phyloP scores from a whole-genome alignment of 2,797 vertebrate species.

The Erethizon dorsatum region DNA sequence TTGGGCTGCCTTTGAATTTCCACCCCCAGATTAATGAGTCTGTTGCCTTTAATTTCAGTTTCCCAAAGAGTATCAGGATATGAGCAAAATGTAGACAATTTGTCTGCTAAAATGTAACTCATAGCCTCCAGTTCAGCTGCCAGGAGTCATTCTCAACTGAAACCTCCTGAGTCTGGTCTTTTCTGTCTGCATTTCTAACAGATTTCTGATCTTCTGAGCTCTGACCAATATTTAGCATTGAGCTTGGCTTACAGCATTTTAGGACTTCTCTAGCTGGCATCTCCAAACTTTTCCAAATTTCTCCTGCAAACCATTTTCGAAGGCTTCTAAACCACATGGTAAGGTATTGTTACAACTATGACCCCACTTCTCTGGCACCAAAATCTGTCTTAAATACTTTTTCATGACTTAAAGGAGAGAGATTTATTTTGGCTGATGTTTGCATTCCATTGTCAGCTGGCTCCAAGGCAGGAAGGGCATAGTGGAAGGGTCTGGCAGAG shows the following conservation, averaged over 20 bases:
- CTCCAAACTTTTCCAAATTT: neutral
- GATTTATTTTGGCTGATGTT: neutral
- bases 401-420: neutral
- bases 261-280: neutral
- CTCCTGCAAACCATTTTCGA: neutral
- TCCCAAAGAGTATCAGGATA: neutral
- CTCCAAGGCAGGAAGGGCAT: neutral
- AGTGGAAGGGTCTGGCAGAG: neutral
- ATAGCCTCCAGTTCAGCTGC: neutral
- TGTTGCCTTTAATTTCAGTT: neutral
- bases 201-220: neutral
- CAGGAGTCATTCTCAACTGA: neutral
- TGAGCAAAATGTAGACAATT: neutral
- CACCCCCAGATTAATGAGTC: neutral
- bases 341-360: neutral
- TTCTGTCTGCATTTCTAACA: neutral
- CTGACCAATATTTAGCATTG: neutral
- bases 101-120: neutral
- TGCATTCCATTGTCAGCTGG: neutral
- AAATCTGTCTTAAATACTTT: neutral
- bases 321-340: neutral
- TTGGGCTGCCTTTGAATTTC: neutral
- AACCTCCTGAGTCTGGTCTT: neutral
- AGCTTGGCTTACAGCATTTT: neutral
- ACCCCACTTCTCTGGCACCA: neutral